Percentiles rank a stretch among this genome's conserved stretches.
Evolutionary conservation across 2,797 vertebrate genomes (phyloP).

Genomic region (Linurgus olivaceus): DNA sequence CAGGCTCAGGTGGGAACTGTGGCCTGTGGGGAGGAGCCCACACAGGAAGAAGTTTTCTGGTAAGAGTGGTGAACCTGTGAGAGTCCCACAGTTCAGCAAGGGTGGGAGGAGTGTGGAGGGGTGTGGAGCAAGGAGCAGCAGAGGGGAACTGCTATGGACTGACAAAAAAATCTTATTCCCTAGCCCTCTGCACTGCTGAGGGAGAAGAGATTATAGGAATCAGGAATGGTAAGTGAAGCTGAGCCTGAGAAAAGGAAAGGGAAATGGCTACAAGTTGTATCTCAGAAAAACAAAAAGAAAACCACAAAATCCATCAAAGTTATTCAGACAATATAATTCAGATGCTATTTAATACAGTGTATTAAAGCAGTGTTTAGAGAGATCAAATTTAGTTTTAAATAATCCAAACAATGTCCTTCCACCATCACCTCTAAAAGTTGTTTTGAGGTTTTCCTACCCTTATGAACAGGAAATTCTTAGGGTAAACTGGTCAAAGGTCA

Average conservation of each 20-base stretch:
- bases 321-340: not conserved
- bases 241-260: not conserved
- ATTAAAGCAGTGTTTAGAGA: not conserved
- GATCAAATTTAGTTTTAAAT: not conserved
- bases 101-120: not conserved
- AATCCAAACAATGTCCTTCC: not conserved
- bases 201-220: not conserved
- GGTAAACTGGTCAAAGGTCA: not conserved
- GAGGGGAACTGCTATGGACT: not conserved
- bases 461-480: not conserved
- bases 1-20: not conserved
- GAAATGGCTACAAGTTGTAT: not conserved
- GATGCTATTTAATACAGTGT: not conserved
- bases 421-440: not conserved
- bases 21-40: not conserved
- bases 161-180: not conserved
- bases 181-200: fast-evolving
- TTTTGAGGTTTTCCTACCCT: not conserved
- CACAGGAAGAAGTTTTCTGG: not conserved
- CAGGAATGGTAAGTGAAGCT: not conserved
- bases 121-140: not conserved
- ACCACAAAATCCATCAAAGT: not conserved
- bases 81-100: not conserved
- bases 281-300: not conserved
- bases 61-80: not conserved